Evolutionary conservation across 2,797 vertebrate species (phyloP), one percentile per base, ranked within the genome.

Genomic region (Chromis chromis): DNA sequence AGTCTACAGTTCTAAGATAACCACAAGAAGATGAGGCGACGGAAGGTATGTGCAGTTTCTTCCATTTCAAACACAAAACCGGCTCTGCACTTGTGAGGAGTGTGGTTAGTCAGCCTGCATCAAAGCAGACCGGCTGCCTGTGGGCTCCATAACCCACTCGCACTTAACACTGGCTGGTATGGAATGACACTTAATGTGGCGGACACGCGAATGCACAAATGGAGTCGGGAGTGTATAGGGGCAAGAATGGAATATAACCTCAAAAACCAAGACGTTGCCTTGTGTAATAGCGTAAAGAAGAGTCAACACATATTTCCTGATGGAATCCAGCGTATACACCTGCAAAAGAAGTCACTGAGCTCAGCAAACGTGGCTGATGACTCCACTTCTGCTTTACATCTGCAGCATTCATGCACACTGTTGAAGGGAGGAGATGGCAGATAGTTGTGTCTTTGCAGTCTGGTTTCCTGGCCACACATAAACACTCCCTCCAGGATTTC

Each of bases 111-210:
- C 53, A 60, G 40, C 40, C 44, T 49, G 61, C 22, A 63, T 50
- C 25, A 56, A 46, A n/a, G 57, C 48, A 54, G 60, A 61, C 65
- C 61, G 53, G 17, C 60, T 64, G 56, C 60, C 65, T 39, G 70
- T 54, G 40, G 40, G 54, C 28, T 69, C 10, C 17, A 36, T 22
- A 54, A 19, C 77, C 77, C 61, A 69, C 71, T 61, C 60, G 70
- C 66, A 79, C 77, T 65, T 65, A 65, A 59, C 40, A 49, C 33
- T 74, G 65, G 63, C 9, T 33, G 33, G 33, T 33, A 68, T 74
- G 55, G 49, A 48, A 48, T 48, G 46, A 9, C 46, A 21, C 46
- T 48, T 48, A 48, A 48, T 11, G 46, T 21, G n/a, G 46, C n/a
- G 46, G 46, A 48, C 46, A 48, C n/a, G 9, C 9, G 46, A 48